Percentiles rank a stretch among this genome's conserved stretches.
Conservation (phyloP, 2,113 vertebrate genomes). For the Papio anubis region DNA sequence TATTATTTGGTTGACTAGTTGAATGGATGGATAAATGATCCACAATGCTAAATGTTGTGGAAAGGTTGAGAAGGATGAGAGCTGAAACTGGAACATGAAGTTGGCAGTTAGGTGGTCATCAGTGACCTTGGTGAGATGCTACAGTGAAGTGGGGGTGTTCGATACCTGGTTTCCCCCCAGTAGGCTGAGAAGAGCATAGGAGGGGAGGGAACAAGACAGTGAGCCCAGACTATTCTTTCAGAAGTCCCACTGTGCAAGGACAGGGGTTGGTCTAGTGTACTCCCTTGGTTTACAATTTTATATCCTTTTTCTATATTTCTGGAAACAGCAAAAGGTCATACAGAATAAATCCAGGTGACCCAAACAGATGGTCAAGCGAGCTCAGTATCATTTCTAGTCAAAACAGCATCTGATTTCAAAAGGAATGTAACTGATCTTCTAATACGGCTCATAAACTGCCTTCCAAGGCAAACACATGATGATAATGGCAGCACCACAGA, state of each 20-base stretch:
- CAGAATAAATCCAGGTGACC: not conserved
- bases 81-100: not conserved
- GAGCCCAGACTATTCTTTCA: not conserved
- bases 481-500: not conserved
- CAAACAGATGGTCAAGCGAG: not conserved
- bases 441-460: not conserved
- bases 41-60: not conserved
- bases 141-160: not conserved
- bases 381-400: not conserved
- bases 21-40: not conserved
- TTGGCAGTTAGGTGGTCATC: not conserved
- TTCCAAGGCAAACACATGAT: not conserved
- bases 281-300: not conserved
- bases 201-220: not conserved
- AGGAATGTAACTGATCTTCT: not conserved
- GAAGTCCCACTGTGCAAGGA: not conserved
- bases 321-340: not conserved
- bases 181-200: not conserved
- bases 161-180: not conserved
- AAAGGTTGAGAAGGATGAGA: not conserved
- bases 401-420: slow-evolving; percentile 32
- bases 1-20: not conserved
- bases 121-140: not conserved
- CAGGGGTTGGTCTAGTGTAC: not conserved
- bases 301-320: slow-evolving; percentile 1